Conservation (phyloP, 2,888 invertebrate species). For the Halocaridina rubra region DNA sequence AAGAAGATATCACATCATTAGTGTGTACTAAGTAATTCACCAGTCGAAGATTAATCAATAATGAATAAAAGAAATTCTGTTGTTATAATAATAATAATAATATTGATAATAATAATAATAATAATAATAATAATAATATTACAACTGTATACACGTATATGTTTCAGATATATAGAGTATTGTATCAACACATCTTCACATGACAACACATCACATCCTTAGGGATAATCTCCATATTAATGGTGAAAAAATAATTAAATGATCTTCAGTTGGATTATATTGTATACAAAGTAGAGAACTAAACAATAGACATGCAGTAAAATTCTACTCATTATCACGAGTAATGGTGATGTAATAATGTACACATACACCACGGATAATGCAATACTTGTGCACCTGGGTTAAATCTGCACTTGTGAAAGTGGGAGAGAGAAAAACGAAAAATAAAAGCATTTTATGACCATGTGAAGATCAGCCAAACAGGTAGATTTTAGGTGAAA, state of each 20-base stretch:
- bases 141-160: constrained; percentile 12
- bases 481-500: too few species aligned
- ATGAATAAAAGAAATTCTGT: too few species aligned
- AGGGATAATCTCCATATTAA: constrained; percentile 32
- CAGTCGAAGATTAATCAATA: constrained; percentile 36
- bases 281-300: not conserved
- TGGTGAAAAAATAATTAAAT: constrained; percentile 15
- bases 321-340: not conserved
- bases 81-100: too few species aligned
- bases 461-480: too few species aligned
- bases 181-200: too few species aligned
- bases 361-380: too few species aligned
- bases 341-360: not conserved
- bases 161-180: constrained; percentile 28
- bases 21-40: constrained; percentile 30
- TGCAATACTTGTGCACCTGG: too few species aligned
- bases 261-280: constrained; percentile 11
- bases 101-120: too few species aligned
- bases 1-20: constrained; percentile 49
- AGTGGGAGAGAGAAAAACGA: too few species aligned
- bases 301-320: constrained; percentile 22
- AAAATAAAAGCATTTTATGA: too few species aligned
- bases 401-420: too few species aligned
- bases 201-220: constrained; percentile 44
- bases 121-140: too few species aligned